Conservation (phyloP, 2,113 vertebrate species). For the Myiozetetes cayanensis region DNA sequence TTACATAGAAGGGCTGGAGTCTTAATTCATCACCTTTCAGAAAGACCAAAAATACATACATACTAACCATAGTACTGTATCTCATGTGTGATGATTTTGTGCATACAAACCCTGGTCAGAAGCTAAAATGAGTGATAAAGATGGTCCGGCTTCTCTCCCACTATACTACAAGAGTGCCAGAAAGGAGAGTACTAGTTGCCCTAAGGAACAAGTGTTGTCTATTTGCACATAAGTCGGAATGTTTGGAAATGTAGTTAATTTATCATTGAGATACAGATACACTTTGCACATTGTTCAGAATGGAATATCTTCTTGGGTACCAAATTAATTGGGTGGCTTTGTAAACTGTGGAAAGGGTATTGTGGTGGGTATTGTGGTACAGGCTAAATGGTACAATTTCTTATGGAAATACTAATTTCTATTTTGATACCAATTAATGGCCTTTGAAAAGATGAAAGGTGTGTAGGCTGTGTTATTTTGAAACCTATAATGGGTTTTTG, state of each 20-base stretch:
- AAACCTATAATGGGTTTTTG: background rate
- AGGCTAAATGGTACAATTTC: background rate
- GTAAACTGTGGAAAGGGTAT: background rate
- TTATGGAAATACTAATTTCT: background rate
- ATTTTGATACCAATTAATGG: background rate
- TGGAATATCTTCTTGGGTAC: background rate
- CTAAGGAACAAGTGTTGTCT: background rate
- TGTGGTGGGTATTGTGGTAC: background rate
- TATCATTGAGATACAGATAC: background rate
- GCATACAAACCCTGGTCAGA: background rate
- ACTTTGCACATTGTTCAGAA: background rate
- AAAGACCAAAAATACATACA: conserved; percentile 19
- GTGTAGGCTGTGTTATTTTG: background rate
- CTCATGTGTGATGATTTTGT: background rate
- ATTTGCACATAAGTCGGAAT: accelerated
- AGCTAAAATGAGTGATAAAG: background rate
- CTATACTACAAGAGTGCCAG: background rate
- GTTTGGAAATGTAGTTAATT: background rate
- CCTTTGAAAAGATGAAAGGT: background rate
- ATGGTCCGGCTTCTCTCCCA: background rate
- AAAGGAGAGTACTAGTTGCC: background rate
- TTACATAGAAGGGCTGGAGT: background rate
- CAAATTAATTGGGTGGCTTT: background rate
- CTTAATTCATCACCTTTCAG: conserved; percentile 31
- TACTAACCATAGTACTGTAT: background rate